Conservation (phyloP, 2,113 vertebrate species). For the Scartelaos histophorus region DNA sequence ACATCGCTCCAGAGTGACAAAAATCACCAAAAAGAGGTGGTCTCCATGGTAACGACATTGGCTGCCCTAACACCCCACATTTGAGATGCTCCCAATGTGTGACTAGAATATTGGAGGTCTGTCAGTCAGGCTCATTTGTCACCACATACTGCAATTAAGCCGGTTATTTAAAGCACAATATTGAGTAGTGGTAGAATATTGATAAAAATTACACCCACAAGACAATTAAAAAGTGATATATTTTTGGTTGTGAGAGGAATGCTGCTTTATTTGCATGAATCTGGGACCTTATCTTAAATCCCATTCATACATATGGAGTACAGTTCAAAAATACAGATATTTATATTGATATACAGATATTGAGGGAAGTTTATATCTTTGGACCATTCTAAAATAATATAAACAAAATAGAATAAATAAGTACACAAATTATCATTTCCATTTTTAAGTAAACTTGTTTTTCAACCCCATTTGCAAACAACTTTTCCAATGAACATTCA, state of each 20-base stretch:
- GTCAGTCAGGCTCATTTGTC: neutral
- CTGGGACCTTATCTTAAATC: too few relatives aligned
- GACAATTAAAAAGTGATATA: too few relatives aligned
- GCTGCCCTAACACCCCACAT: constrained; percentile 27
- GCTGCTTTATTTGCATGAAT: too few relatives aligned
- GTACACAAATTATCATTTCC: neutral
- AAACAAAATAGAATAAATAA: neutral
- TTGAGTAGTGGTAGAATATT: too few relatives aligned
- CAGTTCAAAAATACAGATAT: too few relatives aligned
- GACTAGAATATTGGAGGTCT: constrained; percentile 15
- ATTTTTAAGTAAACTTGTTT: neutral
- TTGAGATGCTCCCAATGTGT: constrained; percentile 28
- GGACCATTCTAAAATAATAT: neutral
- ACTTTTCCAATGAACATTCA: neutral
- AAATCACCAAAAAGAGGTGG: constrained; percentile 19
- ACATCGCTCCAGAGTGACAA: constrained; percentile 2
- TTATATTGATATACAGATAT: too few relatives aligned
- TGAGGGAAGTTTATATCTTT: neutral
- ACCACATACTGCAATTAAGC: neutral
- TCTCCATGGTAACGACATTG: constrained; percentile 44
- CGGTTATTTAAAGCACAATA: neutral
- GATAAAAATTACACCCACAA: too few relatives aligned
- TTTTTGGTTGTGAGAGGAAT: too few relatives aligned
- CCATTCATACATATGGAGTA: too few relatives aligned
- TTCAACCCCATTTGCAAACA: neutral